Percentiles rank a stretch among this genome's conserved stretches.
phyloP scores from a whole-genome alignment of 2,113 vertebrate genomes.

The Ranitomeya variabilis region DNA sequence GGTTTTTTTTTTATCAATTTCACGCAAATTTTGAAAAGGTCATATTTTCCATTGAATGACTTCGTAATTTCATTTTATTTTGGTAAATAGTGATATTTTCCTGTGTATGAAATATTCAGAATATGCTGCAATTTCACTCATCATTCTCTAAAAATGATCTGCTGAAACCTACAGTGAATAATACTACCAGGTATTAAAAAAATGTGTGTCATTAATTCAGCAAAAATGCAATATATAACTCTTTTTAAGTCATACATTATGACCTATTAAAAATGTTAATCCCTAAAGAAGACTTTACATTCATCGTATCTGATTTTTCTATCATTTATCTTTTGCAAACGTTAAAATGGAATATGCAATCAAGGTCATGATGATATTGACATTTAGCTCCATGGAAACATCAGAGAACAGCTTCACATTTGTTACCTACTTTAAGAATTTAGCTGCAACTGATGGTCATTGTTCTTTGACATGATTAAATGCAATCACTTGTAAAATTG shows the following conservation, averaged over 20 bases:
- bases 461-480: slow-evolving; percentile 33
- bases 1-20: too few relatives aligned
- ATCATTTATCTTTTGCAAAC: slow-evolving; percentile 31
- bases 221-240: neutral
- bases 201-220: neutral
- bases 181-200: neutral
- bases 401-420: slow-evolving; percentile 1
- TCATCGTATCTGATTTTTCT: slow-evolving; percentile 24
- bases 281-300: neutral
- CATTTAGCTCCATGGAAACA: slow-evolving; percentile 30
- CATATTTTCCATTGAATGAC: too few relatives aligned
- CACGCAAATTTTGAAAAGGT: too few relatives aligned
- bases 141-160: neutral
- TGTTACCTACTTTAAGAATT: slow-evolving; percentile 53
- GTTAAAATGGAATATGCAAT: neutral
- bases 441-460: slow-evolving; percentile 63
- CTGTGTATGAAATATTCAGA: too few relatives aligned
- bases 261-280: neutral
- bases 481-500: slow-evolving; percentile 22
- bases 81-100: neutral
- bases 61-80: too few relatives aligned
- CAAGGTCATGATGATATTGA: slow-evolving; percentile 32
- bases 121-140: neutral
- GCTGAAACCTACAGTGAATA: neutral
- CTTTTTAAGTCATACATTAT: neutral